Conservation (phyloP, 2,888 invertebrate genomes). For the Leptinotarsa tumamoca region DNA sequence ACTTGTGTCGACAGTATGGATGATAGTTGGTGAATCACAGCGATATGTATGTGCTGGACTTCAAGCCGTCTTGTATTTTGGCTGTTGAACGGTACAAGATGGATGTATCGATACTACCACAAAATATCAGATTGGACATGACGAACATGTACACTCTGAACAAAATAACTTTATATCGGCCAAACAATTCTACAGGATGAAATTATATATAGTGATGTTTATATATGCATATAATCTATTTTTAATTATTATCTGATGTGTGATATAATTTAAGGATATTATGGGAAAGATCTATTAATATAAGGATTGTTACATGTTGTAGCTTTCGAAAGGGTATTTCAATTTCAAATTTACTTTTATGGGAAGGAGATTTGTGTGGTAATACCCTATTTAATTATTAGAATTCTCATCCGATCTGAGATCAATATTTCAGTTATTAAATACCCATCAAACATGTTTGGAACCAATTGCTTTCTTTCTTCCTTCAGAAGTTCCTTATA, state of each 20-base stretch:
- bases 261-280: not conserved
- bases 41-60: slow-evolving; percentile 86
- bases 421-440: not conserved
- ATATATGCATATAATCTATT: not conserved
- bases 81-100: slow-evolving; percentile 75
- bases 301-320: not conserved
- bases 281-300: not conserved
- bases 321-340: not conserved
- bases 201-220: not conserved
- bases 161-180: slow-evolving; percentile 71
- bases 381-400: not conserved
- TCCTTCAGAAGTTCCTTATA: too few species aligned
- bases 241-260: not conserved
- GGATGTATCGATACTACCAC: slow-evolving; percentile 74
- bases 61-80: slow-evolving; percentile 78
- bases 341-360: not conserved
- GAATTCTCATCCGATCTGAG: not conserved
- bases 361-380: not conserved
- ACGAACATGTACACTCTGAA: slow-evolving; percentile 79
- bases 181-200: slow-evolving; percentile 63
- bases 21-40: slow-evolving; percentile 79
- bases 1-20: slow-evolving; percentile 57
- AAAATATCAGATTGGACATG: slow-evolving; percentile 75
- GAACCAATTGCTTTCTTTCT: too few species aligned
- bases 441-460: too few species aligned